These are phyloP conservation scores for Heteromormyrus szaboi DNA, from an alignment of 2,797 vertebrate species.

Conservation along the genomic window DNA sequence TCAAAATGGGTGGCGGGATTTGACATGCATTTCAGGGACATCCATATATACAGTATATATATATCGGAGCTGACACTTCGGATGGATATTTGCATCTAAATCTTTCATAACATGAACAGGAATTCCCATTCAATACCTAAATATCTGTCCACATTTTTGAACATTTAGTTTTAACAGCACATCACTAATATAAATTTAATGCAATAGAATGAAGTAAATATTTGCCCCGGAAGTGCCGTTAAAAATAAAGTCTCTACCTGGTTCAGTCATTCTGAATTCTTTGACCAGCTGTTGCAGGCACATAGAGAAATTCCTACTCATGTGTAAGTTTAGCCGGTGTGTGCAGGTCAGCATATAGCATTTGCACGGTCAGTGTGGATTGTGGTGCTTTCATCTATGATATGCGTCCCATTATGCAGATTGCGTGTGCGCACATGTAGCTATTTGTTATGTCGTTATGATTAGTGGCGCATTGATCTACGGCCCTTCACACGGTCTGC, in stretches of 20 bases:
- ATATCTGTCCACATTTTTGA: neutral
- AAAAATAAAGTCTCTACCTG: neutral
- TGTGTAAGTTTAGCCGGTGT: neutral
- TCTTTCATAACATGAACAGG: neutral
- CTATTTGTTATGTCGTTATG: neutral
- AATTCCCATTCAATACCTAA: neutral
- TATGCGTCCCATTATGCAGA: neutral
- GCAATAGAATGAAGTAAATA: neutral
- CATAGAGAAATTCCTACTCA: neutral
- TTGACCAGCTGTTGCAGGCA: neutral
- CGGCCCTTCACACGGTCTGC: neutral
- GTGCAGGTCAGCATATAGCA: slow-evolving; percentile 15
- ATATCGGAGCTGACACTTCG: neutral
- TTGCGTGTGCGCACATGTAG: neutral
- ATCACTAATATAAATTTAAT: neutral
- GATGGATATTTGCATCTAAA: neutral
- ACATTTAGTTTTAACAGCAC: neutral
- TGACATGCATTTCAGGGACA: neutral
- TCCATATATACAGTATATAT: neutral
- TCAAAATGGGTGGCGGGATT: neutral
- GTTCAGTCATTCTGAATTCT: neutral
- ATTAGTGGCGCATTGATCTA: slow-evolving; percentile 20
- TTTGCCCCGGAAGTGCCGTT: neutral
- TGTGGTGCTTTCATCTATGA: neutral
- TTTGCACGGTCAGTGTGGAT: slow-evolving; percentile 25